These are phyloP conservation scores for Lathronympha strigana DNA, from an alignment of 2,888 invertebrate genomes.

Conservation along the genomic window DNA sequence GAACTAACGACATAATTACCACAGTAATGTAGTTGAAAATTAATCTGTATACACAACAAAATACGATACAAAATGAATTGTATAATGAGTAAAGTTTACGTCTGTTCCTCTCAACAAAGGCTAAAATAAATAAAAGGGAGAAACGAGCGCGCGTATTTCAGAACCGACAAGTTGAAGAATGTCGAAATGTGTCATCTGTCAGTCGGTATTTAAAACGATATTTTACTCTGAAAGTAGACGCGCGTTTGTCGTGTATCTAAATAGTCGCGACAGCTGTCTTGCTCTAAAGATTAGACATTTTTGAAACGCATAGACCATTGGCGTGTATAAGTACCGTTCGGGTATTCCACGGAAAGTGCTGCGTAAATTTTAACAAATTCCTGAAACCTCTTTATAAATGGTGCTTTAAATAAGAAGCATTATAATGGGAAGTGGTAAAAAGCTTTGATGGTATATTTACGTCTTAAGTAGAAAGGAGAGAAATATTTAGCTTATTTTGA, in stretches of 20 bases:
- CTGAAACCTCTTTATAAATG: conserved; percentile 34
- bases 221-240: conserved; percentile 77
- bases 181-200: conserved; percentile 84
- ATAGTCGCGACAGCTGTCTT: conserved; percentile 76
- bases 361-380: conserved; percentile 56
- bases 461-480: conserved; percentile 1
- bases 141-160: conserved; percentile 70
- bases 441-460: conserved; percentile 17
- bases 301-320: conserved; percentile 67
- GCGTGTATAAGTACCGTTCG: conserved; percentile 50
- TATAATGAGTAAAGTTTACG: conserved; percentile 48
- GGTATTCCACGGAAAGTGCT: conserved; percentile 54
- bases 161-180: conserved; percentile 83
- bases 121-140: conserved; percentile 73
- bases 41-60: conserved; percentile 45
- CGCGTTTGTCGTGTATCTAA: conserved; percentile 71
- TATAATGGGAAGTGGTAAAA: conserved; percentile 14
- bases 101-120: conserved; percentile 54
- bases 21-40: conserved; percentile 43
- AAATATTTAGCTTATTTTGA: background rate
- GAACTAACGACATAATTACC: conserved; percentile 51
- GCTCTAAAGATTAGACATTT: conserved; percentile 68
- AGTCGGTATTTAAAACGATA: conserved; percentile 83
- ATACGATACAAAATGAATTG: conserved; percentile 55
- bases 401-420: conserved; percentile 26